Percentiles rank a stretch among this genome's conserved stretches.
Evolutionary conservation across 1,140 invertebrate genomes (phyloP).

Genomic region (Lepidurus couesii): DNA sequence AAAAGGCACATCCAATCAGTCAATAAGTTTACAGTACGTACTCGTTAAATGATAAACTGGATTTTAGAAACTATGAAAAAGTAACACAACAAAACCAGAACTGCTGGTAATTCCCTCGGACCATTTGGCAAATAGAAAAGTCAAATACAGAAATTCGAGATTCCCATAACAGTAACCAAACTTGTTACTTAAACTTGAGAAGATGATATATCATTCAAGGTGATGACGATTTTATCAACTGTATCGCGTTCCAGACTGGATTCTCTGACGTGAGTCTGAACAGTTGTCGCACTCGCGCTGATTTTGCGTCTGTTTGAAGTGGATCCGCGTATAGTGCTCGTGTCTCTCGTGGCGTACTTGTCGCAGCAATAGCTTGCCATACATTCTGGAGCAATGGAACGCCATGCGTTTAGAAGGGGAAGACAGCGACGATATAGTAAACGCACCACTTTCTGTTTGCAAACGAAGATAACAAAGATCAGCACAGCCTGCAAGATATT

Average conservation of each 20-base stretch:
- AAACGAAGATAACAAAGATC: constrained; percentile 80
- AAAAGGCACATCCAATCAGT: too few species aligned
- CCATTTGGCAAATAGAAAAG: too few species aligned
- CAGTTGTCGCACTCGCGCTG: not conserved
- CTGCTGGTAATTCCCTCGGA: too few species aligned
- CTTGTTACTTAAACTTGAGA: not conserved
- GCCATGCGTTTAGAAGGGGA: not conserved
- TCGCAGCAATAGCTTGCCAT: not conserved
- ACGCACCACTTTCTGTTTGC: constrained; percentile 54
- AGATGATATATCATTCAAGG: not conserved
- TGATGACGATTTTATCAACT: not conserved
- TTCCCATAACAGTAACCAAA: too few species aligned
- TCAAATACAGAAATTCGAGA: too few species aligned
- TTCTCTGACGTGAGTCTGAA: not conserved
- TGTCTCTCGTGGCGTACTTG: not conserved
- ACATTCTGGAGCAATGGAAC: not conserved
- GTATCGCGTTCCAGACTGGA: not conserved
- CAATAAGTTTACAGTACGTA: too few species aligned
- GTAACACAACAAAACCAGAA: too few species aligned
- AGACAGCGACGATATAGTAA: not conserved
- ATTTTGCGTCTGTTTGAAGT: not conserved
- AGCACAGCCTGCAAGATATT: constrained; percentile 81
- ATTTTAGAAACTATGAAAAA: too few species aligned
- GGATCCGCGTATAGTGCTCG: not conserved
- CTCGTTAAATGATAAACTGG: too few species aligned